These are phyloP conservation scores for Choloepus didactylus DNA, from an alignment of 2,797 vertebrate species.

Conservation along the genomic window DNA sequence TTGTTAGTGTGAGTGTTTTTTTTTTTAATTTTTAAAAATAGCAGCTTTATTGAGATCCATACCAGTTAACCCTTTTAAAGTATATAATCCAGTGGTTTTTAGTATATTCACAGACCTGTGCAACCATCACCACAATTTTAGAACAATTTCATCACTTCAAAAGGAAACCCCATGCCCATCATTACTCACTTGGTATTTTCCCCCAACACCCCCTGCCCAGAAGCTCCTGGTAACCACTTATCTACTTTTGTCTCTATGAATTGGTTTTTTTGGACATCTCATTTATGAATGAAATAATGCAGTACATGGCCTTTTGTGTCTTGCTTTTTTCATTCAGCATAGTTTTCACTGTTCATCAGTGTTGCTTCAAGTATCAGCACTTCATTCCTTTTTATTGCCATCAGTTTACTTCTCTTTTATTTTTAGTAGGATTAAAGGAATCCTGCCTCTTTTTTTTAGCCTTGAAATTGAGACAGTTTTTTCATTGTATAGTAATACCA, in stretches of 20 bases:
- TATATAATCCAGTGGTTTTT: not conserved
- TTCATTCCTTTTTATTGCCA: not conserved
- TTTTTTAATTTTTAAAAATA: not conserved
- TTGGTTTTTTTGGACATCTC: not conserved
- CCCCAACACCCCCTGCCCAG: not conserved
- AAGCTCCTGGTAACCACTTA: not conserved
- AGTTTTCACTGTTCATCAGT: not conserved
- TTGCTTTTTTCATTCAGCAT: not conserved
- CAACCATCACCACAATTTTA: not conserved
- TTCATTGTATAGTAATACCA: not conserved
- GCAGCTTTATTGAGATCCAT: not conserved
- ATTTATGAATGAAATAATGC: not conserved
- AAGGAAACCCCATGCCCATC: not conserved
- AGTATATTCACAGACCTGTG: not conserved
- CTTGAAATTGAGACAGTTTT: not conserved
- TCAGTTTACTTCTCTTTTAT: constrained; percentile 35
- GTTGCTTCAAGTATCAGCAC: not conserved
- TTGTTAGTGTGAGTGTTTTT: not conserved
- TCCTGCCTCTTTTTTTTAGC: not conserved
- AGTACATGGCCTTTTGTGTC: not conserved
- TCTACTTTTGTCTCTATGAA: not conserved
- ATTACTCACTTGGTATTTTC: not conserved
- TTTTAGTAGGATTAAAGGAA: not conserved
- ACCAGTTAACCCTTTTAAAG: not conserved
- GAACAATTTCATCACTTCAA: not conserved